These are phyloP conservation scores for Xiphorhynchus erythropygius DNA, from an alignment of 2,797 vertebrate genomes.

Conservation along the genomic window DNA sequence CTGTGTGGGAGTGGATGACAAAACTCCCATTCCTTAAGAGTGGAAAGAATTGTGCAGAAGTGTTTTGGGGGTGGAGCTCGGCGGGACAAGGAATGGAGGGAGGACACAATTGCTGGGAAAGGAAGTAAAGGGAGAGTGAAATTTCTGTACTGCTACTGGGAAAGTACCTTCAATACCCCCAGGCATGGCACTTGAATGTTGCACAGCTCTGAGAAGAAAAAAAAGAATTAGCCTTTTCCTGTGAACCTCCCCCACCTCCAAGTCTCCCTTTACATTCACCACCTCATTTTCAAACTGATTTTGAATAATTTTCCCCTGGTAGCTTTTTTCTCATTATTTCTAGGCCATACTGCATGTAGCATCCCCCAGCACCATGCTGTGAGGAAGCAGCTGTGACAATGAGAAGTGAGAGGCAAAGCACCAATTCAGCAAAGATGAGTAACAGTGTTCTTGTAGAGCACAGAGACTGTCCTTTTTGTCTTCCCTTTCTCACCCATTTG, in stretches of 20 bases:
- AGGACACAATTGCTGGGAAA: not conserved
- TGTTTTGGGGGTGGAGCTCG: not conserved
- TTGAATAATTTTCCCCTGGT: not conserved
- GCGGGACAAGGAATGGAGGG: accelerated
- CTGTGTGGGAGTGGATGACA: not conserved
- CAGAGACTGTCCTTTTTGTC: not conserved
- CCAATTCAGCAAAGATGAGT: not conserved
- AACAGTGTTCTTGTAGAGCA: not conserved
- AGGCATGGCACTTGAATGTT: not conserved
- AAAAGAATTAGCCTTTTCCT: not conserved
- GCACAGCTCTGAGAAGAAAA: not conserved
- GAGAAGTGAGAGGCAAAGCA: not conserved
- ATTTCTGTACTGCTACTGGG: not conserved
- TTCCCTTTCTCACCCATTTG: not conserved
- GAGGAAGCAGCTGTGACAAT: not conserved
- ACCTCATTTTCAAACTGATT: not conserved
- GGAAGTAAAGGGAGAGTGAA: not conserved
- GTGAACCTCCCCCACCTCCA: not conserved
- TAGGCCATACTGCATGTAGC: not conserved
- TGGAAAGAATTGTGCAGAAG: not conserved
- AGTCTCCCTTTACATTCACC: not conserved
- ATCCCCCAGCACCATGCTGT: not conserved
- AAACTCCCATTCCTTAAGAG: not conserved
- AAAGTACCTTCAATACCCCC: not conserved
- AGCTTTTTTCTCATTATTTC: not conserved